Evolutionary conservation across 2,888 invertebrate species (phyloP).

Genomic region (Pandemis cinnamomeana): DNA sequence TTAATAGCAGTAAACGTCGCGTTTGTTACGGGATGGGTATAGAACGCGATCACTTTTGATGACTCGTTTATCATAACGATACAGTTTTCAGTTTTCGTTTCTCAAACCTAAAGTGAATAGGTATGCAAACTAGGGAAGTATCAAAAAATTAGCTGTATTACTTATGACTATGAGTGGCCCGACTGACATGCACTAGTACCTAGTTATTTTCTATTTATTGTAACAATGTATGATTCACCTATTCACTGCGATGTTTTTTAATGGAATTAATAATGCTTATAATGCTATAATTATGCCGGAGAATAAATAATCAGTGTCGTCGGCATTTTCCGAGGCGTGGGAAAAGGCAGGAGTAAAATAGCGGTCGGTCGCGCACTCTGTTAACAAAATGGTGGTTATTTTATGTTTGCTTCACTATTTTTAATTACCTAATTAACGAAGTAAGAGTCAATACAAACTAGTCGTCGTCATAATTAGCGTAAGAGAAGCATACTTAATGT

Average conservation of each 20-base stretch:
- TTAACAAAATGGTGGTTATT: background rate
- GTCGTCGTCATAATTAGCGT: too few relatives aligned
- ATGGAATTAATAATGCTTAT: slow-evolving; percentile 11
- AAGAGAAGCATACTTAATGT: too few relatives aligned
- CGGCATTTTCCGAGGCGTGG: slow-evolving; percentile 15
- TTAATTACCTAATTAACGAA: background rate
- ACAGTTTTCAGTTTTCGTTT: background rate
- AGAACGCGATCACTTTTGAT: too few relatives aligned
- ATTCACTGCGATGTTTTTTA: slow-evolving; percentile 2
- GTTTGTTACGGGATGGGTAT: too few relatives aligned
- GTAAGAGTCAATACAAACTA: background rate
- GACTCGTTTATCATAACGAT: background rate
- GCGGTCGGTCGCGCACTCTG: background rate
- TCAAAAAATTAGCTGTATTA: background rate
- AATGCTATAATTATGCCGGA: slow-evolving; percentile 17
- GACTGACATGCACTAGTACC: background rate
- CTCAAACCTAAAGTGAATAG: background rate
- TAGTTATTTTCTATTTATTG: background rate
- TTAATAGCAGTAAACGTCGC: too few relatives aligned
- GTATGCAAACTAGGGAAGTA: background rate
- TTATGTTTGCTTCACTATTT: background rate
- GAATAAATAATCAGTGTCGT: slow-evolving; percentile 22
- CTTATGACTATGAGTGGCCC: background rate
- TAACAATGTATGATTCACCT: background rate
- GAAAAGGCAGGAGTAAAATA: slow-evolving; percentile 13